Conservation (phyloP, 1,140 invertebrate genomes). For the Leptinotarsa texana region DNA sequence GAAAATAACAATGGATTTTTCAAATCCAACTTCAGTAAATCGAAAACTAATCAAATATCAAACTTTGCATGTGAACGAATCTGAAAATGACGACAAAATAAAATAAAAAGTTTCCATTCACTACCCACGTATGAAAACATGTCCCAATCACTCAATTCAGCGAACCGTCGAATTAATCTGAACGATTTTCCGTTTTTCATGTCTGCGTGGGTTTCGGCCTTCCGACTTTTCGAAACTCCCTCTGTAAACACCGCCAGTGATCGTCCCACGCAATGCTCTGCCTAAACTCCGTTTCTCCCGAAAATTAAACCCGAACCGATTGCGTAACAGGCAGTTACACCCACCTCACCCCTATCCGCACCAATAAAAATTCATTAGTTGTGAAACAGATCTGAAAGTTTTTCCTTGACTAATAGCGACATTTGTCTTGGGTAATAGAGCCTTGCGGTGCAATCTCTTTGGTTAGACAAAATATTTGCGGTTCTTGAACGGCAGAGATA, state of each 20-base stretch:
- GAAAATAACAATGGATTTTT: too few species aligned
- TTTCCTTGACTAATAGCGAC: neutral
- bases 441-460: conserved; percentile 18
- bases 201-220: too few species aligned
- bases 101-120: too few species aligned
- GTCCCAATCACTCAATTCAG: too few species aligned
- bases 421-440: conserved; percentile 16
- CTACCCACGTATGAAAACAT: too few species aligned
- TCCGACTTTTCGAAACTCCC: neutral
- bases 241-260: neutral
- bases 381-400: neutral
- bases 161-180: too few species aligned
- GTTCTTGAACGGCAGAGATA: conserved; percentile 10
- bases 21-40: too few species aligned
- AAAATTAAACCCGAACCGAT: neutral
- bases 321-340: neutral
- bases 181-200: too few species aligned
- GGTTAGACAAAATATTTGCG: conserved; percentile 18
- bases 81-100: too few species aligned
- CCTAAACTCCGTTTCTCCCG: neutral
- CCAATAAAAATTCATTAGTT: conserved; percentile 3
- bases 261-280: neutral
- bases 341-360: neutral
- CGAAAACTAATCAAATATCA: too few species aligned
- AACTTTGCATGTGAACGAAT: too few species aligned